These are phyloP conservation scores for Chloromyia formosa DNA, from an alignment of 2,888 invertebrate species.

Conservation along the genomic window DNA sequence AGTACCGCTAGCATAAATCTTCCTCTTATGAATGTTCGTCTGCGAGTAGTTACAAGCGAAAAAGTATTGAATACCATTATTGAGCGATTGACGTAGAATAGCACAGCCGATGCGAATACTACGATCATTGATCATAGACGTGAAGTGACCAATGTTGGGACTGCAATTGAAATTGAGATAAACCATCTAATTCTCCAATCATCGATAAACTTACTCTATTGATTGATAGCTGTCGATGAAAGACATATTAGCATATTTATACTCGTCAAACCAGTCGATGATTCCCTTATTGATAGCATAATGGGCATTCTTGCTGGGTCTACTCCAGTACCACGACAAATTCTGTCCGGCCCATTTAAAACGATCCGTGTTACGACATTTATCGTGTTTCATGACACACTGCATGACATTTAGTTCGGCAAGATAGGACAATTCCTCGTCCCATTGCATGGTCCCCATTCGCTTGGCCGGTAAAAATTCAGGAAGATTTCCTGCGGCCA, in stretches of 20 bases:
- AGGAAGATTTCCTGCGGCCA: constrained; percentile 52
- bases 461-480: constrained; percentile 53
- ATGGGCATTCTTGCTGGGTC: background rate
- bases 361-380: constrained; percentile 35
- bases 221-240: constrained; percentile 22
- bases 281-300: background rate
- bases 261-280: constrained; percentile 30
- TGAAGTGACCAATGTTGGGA: constrained; percentile 15
- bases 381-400: constrained; percentile 41
- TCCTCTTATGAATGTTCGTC: constrained; percentile 11
- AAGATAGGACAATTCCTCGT: constrained; percentile 18
- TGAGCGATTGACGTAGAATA: background rate
- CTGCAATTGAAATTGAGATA: background rate
- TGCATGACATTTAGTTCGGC: constrained; percentile 38
- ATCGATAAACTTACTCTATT: constrained; percentile 12
- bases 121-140: constrained; percentile 27
- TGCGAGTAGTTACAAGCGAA: constrained; percentile 34
- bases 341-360: constrained; percentile 41
- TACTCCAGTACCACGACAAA: constrained; percentile 51
- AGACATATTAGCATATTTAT: constrained; percentile 9
- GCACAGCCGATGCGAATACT: constrained; percentile 27
- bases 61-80: constrained; percentile 3
- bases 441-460: constrained; percentile 54
- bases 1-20: constrained; percentile 8
- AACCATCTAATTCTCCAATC: background rate